phyloP scores from a whole-genome alignment of 2,113 vertebrate genomes.

The Lota lota region DNA sequence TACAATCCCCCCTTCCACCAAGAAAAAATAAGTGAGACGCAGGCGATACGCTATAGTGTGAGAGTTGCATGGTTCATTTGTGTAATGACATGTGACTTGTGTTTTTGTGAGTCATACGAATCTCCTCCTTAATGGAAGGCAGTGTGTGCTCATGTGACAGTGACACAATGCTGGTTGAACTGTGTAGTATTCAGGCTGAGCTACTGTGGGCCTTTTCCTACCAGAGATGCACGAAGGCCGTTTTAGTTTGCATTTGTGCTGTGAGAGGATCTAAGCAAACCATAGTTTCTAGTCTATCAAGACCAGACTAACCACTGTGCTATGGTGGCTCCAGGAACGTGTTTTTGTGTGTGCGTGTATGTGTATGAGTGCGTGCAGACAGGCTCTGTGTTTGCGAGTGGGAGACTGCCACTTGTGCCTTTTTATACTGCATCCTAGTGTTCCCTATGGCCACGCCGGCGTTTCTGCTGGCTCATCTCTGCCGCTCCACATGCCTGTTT shows the following conservation, averaged over 20 bases:
- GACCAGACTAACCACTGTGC: neutral
- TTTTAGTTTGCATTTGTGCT: conserved; percentile 40
- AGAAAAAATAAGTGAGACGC: conserved; percentile 27
- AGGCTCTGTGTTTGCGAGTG: conserved; percentile 2
- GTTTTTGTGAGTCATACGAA: conserved; percentile 75
- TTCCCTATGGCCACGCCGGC: conserved; percentile 57
- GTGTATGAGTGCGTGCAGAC: neutral
- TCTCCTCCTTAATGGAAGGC: conserved; percentile 73
- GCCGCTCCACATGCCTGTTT: conserved; percentile 72
- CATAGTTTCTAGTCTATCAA: conserved; percentile 20
- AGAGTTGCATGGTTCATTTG: conserved; percentile 70
- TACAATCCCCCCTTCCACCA: conserved; percentile 48
- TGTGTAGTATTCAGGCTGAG: conserved; percentile 56
- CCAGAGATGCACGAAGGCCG: conserved; percentile 25
- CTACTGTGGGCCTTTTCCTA: conserved; percentile 48
- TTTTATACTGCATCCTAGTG: conserved; percentile 42
- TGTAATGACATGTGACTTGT: conserved; percentile 76
- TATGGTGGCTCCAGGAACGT: neutral
- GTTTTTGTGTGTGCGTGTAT: conserved; percentile 20
- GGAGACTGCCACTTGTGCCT: conserved; percentile 10
- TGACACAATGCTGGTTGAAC: conserved; percentile 68
- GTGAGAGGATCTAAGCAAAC: conserved; percentile 36
- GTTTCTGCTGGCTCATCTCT: conserved; percentile 73
- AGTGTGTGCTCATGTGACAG: conserved; percentile 72
- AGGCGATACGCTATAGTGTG: conserved; percentile 53